Base-by-base conservation (phyloP, 2,797 vertebrate species). In the Trichosurus vulpecula region DNA sequence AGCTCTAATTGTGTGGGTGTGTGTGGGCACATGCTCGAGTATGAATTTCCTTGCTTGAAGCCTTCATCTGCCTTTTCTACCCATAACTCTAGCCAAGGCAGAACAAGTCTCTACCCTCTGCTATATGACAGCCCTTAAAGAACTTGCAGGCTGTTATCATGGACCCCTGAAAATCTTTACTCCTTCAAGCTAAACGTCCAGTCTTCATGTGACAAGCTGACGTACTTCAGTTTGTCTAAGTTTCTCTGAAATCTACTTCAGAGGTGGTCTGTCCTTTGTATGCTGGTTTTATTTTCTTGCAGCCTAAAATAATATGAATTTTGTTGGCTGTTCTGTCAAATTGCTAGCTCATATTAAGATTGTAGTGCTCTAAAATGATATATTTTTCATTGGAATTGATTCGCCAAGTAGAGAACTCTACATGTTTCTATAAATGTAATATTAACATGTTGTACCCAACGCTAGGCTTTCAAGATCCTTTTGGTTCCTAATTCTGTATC, bases 401-500 rank as follows among this genome's bases (percentile, higher is more conserved):
- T 87, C 56, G 90, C 41, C 92, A 91, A 92, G 53, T 52, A 30
- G 52, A 41, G 6, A 54, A 74, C 11, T 56, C 92, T 35, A 61
- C 1, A 93, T 81, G 30, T 66, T 30, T 90, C 52, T 95, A 0
- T 53, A 31, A 89, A 90, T 96, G 54, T 74, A 12, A 25, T 35
- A 55, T 16, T 90, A 12, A 29, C 61, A 13, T 31, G 4, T 56
- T 90, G 8, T 5, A 6, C 41, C 92, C 52, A 94, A 31, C 41
- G 55, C 90, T 94, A 52, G 35, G 22, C 61, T 92, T 31, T 74
- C 56, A 90, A 53, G 56, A 81, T 90, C 30, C 54, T 95, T 94
- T 61, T 55, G 87, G 61, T 52, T 94, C 96, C 58, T 61, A 35
- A 35, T 61, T 61, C 58, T 61, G 12, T 0, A 61, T 35, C 58